Evolutionary conservation across 2,797 vertebrate species (phyloP).

Genomic region (Denticeps clupeoides): DNA sequence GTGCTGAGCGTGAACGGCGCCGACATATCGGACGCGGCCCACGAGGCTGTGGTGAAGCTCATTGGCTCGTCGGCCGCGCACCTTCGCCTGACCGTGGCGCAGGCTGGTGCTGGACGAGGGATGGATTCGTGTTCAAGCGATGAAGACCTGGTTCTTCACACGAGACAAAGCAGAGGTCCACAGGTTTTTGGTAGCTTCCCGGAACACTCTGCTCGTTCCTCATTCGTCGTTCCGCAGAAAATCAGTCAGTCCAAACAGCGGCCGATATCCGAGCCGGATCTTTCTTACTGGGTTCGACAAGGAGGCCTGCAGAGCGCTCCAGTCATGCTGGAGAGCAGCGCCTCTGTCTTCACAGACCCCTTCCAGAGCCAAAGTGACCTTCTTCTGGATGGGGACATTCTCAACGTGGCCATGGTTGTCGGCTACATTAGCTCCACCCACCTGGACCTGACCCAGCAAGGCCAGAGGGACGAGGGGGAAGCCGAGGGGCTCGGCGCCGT

Average conservation of each 20-base stretch:
- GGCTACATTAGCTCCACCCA: constrained; percentile 91
- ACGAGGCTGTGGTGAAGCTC: constrained; percentile 83
- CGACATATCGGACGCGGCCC: constrained; percentile 71
- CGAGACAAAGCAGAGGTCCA: background rate
- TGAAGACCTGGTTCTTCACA: constrained; percentile 56
- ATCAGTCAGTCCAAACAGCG: constrained; percentile 52
- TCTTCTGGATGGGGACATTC: constrained; percentile 64
- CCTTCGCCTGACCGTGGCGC: too few relatives aligned
- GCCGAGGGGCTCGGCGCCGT: constrained; percentile 76
- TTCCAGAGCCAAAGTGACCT: constrained; percentile 53
- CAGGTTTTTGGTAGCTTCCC: too few relatives aligned
- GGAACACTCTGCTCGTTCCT: too few relatives aligned
- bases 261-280: constrained; percentile 71
- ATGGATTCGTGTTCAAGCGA: constrained; percentile 69
- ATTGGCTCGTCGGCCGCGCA: constrained; percentile 80
- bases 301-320: constrained; percentile 36
- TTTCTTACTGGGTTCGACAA: constrained; percentile 59
- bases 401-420: constrained; percentile 85
- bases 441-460: constrained; percentile 58
- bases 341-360: constrained; percentile 59
- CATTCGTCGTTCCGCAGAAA: too few relatives aligned
- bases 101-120: constrained; percentile 22
- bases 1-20: constrained; percentile 77
- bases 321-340: constrained; percentile 40
- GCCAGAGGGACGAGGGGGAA: constrained; percentile 52